Conservation (phyloP, 1,140 invertebrate species). For the Zaprionus ornatus region DNA sequence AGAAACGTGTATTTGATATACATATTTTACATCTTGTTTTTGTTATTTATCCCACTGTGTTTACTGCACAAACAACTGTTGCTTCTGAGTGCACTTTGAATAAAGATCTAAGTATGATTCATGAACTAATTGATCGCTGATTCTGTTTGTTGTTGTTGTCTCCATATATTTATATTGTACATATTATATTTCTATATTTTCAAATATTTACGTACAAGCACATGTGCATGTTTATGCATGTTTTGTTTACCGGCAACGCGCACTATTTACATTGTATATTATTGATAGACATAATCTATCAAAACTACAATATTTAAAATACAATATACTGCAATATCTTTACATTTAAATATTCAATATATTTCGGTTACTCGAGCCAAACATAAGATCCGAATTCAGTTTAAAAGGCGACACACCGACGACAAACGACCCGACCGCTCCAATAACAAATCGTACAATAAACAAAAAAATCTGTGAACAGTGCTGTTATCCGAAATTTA, state of each 20-base stretch:
- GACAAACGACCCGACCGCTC: conserved; percentile 33
- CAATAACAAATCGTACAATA: conserved; percentile 42
- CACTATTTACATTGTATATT: neutral
- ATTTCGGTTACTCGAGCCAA: neutral
- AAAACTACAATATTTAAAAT: neutral
- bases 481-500: conserved; percentile 6
- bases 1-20: conserved; percentile 23
- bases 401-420: conserved; percentile 24
- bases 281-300: neutral
- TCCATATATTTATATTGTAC: neutral
- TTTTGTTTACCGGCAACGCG: conserved; percentile 28
- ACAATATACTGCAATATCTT: conserved; percentile 1
- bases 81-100: conserved; percentile 26
- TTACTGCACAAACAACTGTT: conserved; percentile 35
- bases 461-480: conserved; percentile 29
- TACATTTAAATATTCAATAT: conserved; percentile 20
- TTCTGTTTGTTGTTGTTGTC: neutral
- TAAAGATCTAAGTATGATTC: neutral
- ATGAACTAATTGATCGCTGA: neutral
- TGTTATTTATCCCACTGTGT: neutral
- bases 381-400: conserved; percentile 25
- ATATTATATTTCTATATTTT: neutral
- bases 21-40: conserved; percentile 10
- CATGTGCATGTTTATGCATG: conserved; percentile 14
- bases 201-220: neutral